Base-by-base conservation (phyloP, 2,888 invertebrate species). In the Caenorhabditis panamensis region DNA sequence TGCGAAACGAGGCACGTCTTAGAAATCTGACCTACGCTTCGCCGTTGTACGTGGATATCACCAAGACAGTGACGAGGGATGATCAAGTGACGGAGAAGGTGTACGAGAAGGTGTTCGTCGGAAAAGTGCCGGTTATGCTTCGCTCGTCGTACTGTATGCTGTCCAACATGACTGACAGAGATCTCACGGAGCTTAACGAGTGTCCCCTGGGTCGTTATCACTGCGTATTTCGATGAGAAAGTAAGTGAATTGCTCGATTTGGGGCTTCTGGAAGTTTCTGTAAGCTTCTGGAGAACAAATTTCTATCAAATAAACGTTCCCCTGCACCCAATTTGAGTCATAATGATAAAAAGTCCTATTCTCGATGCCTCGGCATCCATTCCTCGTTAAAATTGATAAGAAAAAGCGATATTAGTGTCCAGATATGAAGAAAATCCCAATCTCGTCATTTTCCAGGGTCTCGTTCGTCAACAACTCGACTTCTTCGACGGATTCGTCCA, bases 401-500 rank as follows among this genome's bases (percentile, higher is more conserved):
- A n/a, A n/a, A n/a, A n/a, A n/a, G n/a, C n/a, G n/a, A n/a, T n/a
- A n/a, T n/a, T n/a, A n/a, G n/a, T n/a, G n/a, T n/a, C n/a, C n/a
- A n/a, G n/a, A n/a, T n/a, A n/a, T n/a, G n/a, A n/a, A n/a, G n/a
- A 6, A 2, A 41, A 41, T n/a, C n/a, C n/a, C n/a, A n/a, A n/a
- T n/a, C n/a, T n/a, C n/a, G n/a, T n/a, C n/a, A n/a, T n/a, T 44
- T n/a, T 24, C 22, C 20, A 80, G 92, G 99, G 99, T 92, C 93
- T 99, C 84, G 99, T 99, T 53, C 94, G 99, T 63, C 99, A 99
- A 91, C 99, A 99, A 91, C 93, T 99, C 87, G 99, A 99, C 92
- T 98, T 97, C 90, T 99, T 99, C 91, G 98, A 99, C 93, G 99
- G 99, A 93, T 99, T 99, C 91, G 98, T 99, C 16, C 98, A 97